Percentiles rank a stretch among this genome's conserved stretches.
phyloP scores from a whole-genome alignment of 2,888 invertebrate species.

The Hyppa rectilinea region DNA sequence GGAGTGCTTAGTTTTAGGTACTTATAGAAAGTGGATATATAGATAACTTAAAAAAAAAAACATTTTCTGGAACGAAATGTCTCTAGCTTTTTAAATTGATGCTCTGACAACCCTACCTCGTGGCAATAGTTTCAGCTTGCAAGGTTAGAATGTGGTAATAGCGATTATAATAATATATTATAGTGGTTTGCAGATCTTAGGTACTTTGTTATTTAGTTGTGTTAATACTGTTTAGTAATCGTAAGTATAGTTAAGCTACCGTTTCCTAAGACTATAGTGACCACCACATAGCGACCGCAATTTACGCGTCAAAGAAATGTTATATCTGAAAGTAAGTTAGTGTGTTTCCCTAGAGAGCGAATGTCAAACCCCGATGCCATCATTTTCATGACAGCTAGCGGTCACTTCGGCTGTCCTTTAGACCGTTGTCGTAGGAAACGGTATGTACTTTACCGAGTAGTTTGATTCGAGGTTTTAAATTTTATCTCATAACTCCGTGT shows the following conservation, averaged over 20 bases:
- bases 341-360: no score
- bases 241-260: not conserved
- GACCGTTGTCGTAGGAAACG: no score
- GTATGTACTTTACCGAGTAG: not conserved
- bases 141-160: not conserved
- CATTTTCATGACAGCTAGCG: no score
- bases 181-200: not conserved
- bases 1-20: not conserved
- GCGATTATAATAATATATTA: slow-evolving; percentile 11
- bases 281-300: no score
- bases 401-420: no score
- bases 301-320: no score
- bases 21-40: not conserved
- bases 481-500: not conserved
- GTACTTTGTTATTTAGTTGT: not conserved
- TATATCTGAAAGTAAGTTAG: no score
- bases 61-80: not conserved
- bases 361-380: no score
- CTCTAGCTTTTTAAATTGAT: not conserved
- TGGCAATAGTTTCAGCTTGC: slow-evolving; percentile 3
- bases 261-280: not conserved
- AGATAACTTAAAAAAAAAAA: not conserved
- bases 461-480: not conserved
- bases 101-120: not conserved
- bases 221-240: not conserved